phyloP scores from a whole-genome alignment of 2,888 invertebrate genomes.

The Xylocampa areola region DNA sequence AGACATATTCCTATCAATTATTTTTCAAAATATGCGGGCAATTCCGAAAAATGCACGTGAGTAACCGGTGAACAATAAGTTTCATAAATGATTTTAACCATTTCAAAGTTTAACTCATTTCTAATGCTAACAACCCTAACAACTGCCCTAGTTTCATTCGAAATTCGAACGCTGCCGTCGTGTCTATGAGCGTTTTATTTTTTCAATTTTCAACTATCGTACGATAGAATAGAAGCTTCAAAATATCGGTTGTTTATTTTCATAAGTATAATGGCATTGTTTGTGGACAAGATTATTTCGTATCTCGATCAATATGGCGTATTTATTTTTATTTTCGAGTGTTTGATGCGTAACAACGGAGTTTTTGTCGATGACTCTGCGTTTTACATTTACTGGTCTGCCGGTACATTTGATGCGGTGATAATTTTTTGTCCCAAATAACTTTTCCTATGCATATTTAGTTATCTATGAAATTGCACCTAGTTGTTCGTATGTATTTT shows the following conservation, averaged over 20 bases:
- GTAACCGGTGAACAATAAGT: too few relatives aligned
- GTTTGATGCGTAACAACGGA: constrained; percentile 67
- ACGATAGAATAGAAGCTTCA: constrained; percentile 72
- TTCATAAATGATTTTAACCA: too few relatives aligned
- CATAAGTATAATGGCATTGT: constrained; percentile 85
- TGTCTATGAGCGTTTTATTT: constrained; percentile 79
- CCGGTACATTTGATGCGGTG: constrained; percentile 58
- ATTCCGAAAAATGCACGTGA: too few relatives aligned
- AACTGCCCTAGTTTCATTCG: constrained; percentile 75
- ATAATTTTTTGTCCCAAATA: constrained; percentile 60
- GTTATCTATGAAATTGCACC: constrained; percentile 32
- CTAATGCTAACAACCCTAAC: constrained; percentile 66
- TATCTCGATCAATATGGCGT: constrained; percentile 80
- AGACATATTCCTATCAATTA: too few relatives aligned
- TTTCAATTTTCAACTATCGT: constrained; percentile 74
- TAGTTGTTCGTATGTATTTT: neutral
- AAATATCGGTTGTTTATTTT: constrained; percentile 81
- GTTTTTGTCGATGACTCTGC: constrained; percentile 79
- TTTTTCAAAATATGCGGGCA: too few relatives aligned
- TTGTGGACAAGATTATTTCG: constrained; percentile 81
- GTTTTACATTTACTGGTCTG: constrained; percentile 61
- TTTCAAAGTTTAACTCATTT: neutral
- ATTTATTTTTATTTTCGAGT: constrained; percentile 72
- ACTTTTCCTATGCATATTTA: constrained; percentile 25
- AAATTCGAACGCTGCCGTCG: constrained; percentile 77